Evolutionary conservation across 2,113 vertebrate species (phyloP).

Genomic region (Chaenocephalus aceratus): DNA sequence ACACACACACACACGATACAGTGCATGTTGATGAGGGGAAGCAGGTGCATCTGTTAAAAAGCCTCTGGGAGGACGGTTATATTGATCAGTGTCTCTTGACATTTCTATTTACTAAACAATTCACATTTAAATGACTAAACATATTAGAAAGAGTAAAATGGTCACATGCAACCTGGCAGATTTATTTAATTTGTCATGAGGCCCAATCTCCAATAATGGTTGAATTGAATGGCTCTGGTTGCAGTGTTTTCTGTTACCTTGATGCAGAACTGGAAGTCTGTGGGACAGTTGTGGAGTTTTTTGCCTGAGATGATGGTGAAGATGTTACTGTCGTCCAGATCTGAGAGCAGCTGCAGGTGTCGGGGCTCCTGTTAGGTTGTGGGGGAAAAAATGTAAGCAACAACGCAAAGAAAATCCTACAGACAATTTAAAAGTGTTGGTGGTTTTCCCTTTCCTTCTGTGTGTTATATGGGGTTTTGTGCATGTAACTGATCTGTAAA

Average conservation of each 20-base stretch:
- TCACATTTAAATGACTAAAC: not conserved
- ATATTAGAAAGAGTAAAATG: not conserved
- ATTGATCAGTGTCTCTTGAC: not conserved
- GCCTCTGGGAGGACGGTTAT: not conserved
- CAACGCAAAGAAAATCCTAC: no score
- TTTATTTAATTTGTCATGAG: not conserved
- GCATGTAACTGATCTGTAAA: no score
- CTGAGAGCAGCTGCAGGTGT: conserved; percentile 92
- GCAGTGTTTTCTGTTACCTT: conserved; percentile 84
- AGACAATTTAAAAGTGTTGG: no score
- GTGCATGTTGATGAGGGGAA: not conserved
- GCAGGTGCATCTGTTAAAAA: conserved; percentile 2
- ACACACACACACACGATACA: not conserved
- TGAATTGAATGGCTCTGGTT: not conserved
- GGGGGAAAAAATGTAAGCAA: not conserved
- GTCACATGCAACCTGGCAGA: not conserved
- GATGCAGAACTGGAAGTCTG: conserved; percentile 93
- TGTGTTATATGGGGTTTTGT: no score
- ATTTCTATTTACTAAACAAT: not conserved
- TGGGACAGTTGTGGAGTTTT: conserved; percentile 90
- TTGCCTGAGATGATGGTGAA: conserved; percentile 88
- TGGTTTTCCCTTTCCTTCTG: no score
- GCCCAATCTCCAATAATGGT: not conserved
- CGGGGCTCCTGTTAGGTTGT: conserved; percentile 87
- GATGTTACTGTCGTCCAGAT: conserved; percentile 92